These are phyloP conservation scores for Charina bottae DNA, from an alignment of 2,113 vertebrate genomes.

Conservation along the genomic window DNA sequence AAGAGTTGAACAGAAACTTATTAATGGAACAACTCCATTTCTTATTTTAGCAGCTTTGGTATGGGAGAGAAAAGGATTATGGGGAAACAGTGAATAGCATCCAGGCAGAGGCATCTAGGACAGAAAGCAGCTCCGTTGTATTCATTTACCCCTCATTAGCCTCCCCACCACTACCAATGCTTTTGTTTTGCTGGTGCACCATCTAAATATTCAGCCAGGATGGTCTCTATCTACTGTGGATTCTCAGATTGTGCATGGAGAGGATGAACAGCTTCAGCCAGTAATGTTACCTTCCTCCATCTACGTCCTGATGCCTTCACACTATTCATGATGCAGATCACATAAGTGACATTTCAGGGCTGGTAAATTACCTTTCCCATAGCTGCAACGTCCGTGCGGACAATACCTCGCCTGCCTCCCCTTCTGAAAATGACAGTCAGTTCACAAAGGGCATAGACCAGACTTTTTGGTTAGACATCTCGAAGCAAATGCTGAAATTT, in stretches of 20 bases:
- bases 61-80: not conserved
- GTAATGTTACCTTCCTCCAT: not conserved
- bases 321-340: slow-evolving; percentile 31
- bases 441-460: not conserved
- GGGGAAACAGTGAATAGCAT: not conserved
- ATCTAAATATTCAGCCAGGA: not conserved
- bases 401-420: not conserved
- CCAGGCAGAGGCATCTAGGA: too few species aligned
- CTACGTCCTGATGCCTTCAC: not conserved
- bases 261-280: slow-evolving; percentile 2
- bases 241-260: not conserved
- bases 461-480: not conserved
- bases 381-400: slow-evolving; percentile 25
- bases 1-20: not conserved
- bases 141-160: not conserved
- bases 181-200: not conserved
- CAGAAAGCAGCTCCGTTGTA: not conserved
- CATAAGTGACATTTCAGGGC: slow-evolving; percentile 7
- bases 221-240: not conserved
- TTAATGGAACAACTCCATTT: not conserved
- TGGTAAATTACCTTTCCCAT: slow-evolving; percentile 15
- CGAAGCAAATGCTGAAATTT: not conserved
- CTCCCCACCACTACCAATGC: not conserved
- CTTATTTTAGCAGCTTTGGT: not conserved
- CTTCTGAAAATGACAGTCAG: slow-evolving; percentile 22